Evolutionary conservation across 2,797 vertebrate genomes (phyloP), one percentile per base, ranked within the genome.

Genomic region (Tapirus indicus): DNA sequence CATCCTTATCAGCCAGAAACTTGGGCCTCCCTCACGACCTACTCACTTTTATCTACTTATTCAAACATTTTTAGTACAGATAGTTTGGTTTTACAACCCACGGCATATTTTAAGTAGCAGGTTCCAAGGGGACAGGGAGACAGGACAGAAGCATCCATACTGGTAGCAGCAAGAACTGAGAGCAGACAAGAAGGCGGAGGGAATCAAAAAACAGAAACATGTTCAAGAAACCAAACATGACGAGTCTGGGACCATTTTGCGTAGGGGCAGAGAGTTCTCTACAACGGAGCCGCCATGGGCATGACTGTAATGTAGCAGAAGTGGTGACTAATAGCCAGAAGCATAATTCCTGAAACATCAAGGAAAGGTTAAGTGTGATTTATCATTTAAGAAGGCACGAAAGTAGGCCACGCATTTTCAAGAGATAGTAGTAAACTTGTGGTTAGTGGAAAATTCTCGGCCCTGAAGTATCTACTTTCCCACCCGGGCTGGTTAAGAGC

Each of bases 251-350:
- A n/a, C 27, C 7, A 6, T 41, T 52, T 32, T 3, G 16, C 4
- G 23, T 4, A 2, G 32, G 66, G 41, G n/a, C n/a, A 4, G 71
- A 18, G 10, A 17, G 35, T 1, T 56, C 49, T 49, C 25, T 4
- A 2, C 62, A 12, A 7, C 0, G 47, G 1, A 21, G 35, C n/a
- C 3, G 0, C 27, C 12, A 5, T 32, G 16, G 23, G 17, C 1
- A 2, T 6, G 18, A 8, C 11, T 10, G 1, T 14, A 23, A 60
- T 2, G 2, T 11, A 13, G 25, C 32, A 2, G 5, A 2, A 4
- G 18, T 18, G 5, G n/a, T 18, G 54, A 71, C 8, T 2, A 12
- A 27, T 0, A 2, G 5, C 69, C n/a, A 3, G 72, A 2, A 16
- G 35, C 32, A 0, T 20, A 1, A 13, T 14, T 72, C 74, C 68